Base-by-base conservation (phyloP, 2,113 vertebrate species). In the Oreochromis niloticus region DNA sequence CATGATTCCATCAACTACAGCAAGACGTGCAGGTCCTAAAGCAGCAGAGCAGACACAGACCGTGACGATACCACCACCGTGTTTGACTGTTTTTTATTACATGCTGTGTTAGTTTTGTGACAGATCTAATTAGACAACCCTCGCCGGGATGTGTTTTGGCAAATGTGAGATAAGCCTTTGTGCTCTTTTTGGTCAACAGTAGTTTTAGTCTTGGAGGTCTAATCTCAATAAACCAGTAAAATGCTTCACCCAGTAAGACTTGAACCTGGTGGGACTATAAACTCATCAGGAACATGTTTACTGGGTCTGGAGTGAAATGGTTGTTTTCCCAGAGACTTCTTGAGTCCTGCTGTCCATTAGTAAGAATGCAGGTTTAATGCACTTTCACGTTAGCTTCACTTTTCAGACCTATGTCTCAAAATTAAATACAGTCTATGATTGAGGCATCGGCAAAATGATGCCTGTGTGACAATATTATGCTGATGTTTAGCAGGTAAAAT, bases 41-140 rank as follows among this genome's bases (percentile, higher is more conserved):
- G 22, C 54, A 24, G 54, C 54, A 56, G 11, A 13, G 22, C 11
- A 2, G 6, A 13, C 54, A 6, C 3, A 27, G 54, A 7, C 11
- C 9, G 1, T 27, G 55, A 24, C 1, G 6, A 13, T 3, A 4
- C 11, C 11, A 7, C 22, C 13, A 4, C 2, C 2, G 2, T 61
- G 57, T 61, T 61, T 32, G 1, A 32, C 57, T 59, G 14, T 5
- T 17, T 32, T 32, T 34, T 10, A 61, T 61, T 32, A 56, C 22
- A 0, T 13, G n/a, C n/a, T 24, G 22, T 27, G 19, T 39, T 66
- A 3, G 10, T 7, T 39, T 66, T 10, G 3, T 66, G 32, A 10
- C 1, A 3, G 34, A 68, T 68, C 13, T 39, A 0, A 68, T 41
- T 11, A 22, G 11, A 24, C 2, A 41, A 68, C 41, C 0, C 11